These are phyloP conservation scores for Drosophila antonietae DNA, from an alignment of 2,888 invertebrate genomes.

Conservation along the genomic window DNA sequence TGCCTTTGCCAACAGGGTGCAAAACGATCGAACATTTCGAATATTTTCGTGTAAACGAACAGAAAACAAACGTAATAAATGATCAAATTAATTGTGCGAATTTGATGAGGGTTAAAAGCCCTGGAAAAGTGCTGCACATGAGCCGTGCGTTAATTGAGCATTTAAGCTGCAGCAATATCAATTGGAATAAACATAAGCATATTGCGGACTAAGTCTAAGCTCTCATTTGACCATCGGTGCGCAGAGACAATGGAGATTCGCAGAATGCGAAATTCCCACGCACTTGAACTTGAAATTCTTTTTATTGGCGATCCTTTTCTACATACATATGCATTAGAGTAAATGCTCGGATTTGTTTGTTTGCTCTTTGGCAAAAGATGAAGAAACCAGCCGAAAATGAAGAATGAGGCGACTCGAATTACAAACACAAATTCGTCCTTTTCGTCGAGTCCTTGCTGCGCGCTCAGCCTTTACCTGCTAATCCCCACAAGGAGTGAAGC, in stretches of 20 bases:
- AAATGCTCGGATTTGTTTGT: constrained; percentile 33
- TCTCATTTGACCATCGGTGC: constrained; percentile 8
- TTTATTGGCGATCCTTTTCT: constrained; percentile 57
- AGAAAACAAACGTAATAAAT: constrained; percentile 42
- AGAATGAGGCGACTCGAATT: constrained; percentile 61
- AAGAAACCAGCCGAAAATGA: constrained; percentile 16
- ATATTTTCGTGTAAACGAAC: constrained; percentile 39
- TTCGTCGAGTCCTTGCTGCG: constrained; percentile 23
- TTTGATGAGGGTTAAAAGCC: constrained; percentile 55
- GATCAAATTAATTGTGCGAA: constrained; percentile 59
- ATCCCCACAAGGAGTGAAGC: constrained; percentile 29
- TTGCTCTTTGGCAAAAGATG: constrained; percentile 33
- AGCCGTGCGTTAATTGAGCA: constrained; percentile 41
- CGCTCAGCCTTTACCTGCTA: constrained; percentile 69
- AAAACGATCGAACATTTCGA: constrained; percentile 62
- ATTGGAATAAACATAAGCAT: neutral
- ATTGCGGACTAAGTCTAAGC: neutral
- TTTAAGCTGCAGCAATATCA: constrained; percentile 6
- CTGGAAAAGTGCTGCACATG: constrained; percentile 43
- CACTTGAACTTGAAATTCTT: constrained; percentile 78
- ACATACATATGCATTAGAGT: constrained; percentile 37
- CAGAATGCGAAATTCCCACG: constrained; percentile 74
- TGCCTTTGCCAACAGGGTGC: constrained; percentile 59
- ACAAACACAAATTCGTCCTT: constrained; percentile 52
- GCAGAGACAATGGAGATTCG: constrained; percentile 47